A percentile compares a stretch with the other conserved stretches of the same genome.
phyloP scores from a whole-genome alignment of 35 echinoderm and acorn worm genomes.

The Apostichopus parvimensis region DNA sequence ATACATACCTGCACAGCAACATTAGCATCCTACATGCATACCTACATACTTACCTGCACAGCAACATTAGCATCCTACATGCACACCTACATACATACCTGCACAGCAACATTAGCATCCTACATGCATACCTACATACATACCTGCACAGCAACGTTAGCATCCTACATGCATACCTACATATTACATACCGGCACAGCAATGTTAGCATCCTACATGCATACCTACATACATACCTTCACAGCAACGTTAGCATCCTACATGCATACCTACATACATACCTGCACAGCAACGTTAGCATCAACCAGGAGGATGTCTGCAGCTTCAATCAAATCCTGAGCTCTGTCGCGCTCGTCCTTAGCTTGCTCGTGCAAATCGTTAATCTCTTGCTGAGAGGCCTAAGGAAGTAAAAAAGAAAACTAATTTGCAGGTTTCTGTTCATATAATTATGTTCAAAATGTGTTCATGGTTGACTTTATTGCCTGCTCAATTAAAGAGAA shows the following conservation, averaged over 20 bases:
- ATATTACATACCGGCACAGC: no score
- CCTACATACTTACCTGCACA: no score
- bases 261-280: constrained; percentile 15
- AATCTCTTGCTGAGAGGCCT: constrained; percentile 48
- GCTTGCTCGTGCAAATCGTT: constrained; percentile 37
- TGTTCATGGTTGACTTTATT: no score
- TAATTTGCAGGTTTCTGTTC: not conserved
- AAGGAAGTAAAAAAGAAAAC: not conserved
- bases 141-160: constrained; percentile 59
- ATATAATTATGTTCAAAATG: no score
- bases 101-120: no score
- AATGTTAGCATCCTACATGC: no score
- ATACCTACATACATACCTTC: not conserved
- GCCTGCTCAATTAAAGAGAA: no score
- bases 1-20: no score
- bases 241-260: no score
- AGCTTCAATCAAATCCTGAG: constrained; percentile 42
- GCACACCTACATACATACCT: not conserved
- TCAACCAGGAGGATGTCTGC: constrained; percentile 57
- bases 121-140: not conserved
- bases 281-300: constrained; percentile 60
- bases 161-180: no score
- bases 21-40: no score
- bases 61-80: no score
- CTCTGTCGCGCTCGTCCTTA: constrained; percentile 37